Conservation (phyloP, 2,888 invertebrate species). For the Sinohyriopsis cumingii region DNA sequence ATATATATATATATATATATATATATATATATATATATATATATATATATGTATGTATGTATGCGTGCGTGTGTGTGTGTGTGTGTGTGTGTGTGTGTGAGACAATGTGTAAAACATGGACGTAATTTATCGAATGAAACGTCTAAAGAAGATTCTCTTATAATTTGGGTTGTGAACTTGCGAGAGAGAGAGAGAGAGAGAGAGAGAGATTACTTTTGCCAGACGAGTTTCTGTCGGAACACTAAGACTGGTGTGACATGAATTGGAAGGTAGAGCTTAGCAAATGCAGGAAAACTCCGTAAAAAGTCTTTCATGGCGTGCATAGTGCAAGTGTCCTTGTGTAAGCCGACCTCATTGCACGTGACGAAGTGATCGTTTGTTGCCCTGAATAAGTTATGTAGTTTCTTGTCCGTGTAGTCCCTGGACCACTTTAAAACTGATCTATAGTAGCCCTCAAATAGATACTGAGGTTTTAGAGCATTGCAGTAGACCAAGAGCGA, state of each 20-base stretch:
- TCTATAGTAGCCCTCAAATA: constrained; percentile 54
- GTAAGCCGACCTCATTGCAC: constrained; percentile 54
- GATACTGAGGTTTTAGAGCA: constrained; percentile 45
- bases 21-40: no score
- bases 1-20: no score
- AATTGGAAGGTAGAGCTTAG: constrained; percentile 59
- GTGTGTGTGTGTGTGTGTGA: no score
- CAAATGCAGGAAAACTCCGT: constrained; percentile 53
- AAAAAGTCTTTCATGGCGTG: constrained; percentile 51
- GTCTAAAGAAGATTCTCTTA: no score
- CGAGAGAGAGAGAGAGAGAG: not conserved
- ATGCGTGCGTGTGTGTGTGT: no score
- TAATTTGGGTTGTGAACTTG: not conserved
- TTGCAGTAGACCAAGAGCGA: constrained; percentile 52
- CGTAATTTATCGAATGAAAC: no score
- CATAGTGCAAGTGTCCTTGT: constrained; percentile 42
- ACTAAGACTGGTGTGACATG: constrained; percentile 55
- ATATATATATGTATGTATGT: no score
- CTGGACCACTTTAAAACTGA: constrained; percentile 61
- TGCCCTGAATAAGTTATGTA: constrained; percentile 42
- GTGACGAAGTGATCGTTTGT: constrained; percentile 45
- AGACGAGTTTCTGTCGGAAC: constrained; percentile 46
- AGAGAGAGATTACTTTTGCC: constrained; percentile 39
- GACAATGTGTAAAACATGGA: no score
- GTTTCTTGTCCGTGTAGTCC: constrained; percentile 50